Conservation (phyloP, 2,888 invertebrate genomes). For the Iphiclides podalirius region DNA sequence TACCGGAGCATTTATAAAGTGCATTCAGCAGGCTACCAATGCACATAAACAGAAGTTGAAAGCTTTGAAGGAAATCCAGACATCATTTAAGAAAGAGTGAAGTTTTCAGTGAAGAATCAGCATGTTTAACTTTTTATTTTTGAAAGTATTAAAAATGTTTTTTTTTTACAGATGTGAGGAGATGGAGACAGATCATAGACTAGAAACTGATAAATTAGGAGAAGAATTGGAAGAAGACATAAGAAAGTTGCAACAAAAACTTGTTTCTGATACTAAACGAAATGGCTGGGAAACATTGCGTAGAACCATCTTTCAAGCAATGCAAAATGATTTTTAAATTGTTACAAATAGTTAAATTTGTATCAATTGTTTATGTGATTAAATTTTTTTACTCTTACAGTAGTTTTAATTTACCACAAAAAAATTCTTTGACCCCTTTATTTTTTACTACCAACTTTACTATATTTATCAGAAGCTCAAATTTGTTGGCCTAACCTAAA, state of each 20-base stretch:
- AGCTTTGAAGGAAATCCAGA: slow-evolving; percentile 50
- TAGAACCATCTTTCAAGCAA: slow-evolving; percentile 57
- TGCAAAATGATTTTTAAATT: slow-evolving; percentile 59
- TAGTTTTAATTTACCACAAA: too few species aligned
- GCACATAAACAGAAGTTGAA: slow-evolving; percentile 59
- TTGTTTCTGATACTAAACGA: slow-evolving; percentile 59
- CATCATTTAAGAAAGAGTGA: slow-evolving; percentile 58
- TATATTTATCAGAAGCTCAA: too few species aligned
- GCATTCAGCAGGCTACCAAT: slow-evolving; percentile 55
- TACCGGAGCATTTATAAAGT: slow-evolving; percentile 53
- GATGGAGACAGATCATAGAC: slow-evolving; percentile 50
- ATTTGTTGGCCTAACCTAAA: too few species aligned
- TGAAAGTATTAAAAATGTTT: not conserved
- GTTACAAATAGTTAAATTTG: slow-evolving; percentile 30
- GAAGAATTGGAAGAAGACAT: slow-evolving; percentile 60
- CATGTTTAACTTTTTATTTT: too few species aligned
- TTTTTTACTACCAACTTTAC: too few species aligned
- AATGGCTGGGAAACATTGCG: slow-evolving; percentile 58
- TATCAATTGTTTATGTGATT: too few species aligned
- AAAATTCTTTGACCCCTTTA: too few species aligned
- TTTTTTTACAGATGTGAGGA: slow-evolving; percentile 52
- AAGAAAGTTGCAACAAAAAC: slow-evolving; percentile 55
- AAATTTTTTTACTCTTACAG: not conserved
- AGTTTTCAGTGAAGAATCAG: too few species aligned
- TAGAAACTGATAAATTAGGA: slow-evolving; percentile 52